Percentiles rank a stretch among this genome's conserved stretches.
These are phyloP conservation scores for Eumaeus atala DNA, from an alignment of 1,140 invertebrate species.

Conservation along the genomic window DNA sequence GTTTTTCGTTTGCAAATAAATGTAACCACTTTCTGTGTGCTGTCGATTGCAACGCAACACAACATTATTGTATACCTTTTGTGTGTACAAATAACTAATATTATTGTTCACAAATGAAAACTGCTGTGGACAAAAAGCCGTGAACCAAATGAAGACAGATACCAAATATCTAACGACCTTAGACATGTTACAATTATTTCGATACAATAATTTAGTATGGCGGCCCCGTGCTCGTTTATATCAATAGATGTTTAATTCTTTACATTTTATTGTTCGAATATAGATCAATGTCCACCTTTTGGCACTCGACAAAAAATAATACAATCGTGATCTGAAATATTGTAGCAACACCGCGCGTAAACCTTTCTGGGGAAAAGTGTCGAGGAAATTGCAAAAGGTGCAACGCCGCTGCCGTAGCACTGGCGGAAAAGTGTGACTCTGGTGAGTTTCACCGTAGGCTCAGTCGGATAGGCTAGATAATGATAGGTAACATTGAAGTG, in stretches of 20 bases:
- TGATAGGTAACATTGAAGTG: too few species aligned
- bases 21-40: too few species aligned
- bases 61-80: too few species aligned
- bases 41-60: too few species aligned
- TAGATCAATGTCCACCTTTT: constrained; percentile 23
- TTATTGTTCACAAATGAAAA: too few species aligned
- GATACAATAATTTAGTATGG: background rate
- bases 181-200: background rate
- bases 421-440: constrained; percentile 43
- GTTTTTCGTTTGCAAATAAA: too few species aligned
- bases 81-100: too few species aligned
- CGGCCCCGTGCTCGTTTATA: constrained; percentile 26
- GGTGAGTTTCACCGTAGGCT: constrained; percentile 53
- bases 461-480: constrained; percentile 20
- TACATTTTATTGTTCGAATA: constrained; percentile 20
- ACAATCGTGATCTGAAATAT: constrained; percentile 28
- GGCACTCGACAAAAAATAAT: background rate
- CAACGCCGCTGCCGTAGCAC: constrained; percentile 46
- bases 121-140: background rate
- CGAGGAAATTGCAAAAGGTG: constrained; percentile 53
- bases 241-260: constrained; percentile 11
- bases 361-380: constrained; percentile 45
- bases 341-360: constrained; percentile 45
- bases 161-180: constrained; percentile 3
- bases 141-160: background rate